Conservation (phyloP, 1,140 invertebrate genomes). For the Heliconius hermathena region DNA sequence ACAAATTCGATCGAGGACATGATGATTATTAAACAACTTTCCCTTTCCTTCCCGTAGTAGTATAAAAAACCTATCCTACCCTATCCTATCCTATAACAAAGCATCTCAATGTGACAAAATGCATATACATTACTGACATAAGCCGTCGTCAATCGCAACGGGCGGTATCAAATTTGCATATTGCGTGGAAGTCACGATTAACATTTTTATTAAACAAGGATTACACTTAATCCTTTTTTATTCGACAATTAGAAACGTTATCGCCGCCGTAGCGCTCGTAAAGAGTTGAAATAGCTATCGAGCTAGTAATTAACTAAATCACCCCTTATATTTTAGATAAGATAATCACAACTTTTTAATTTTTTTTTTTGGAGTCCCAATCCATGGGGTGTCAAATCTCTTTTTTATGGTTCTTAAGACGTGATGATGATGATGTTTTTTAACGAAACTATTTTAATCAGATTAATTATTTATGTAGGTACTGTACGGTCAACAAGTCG, state of each 20-base stretch:
- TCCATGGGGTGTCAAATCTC: constrained; percentile 53
- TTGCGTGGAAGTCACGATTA: constrained; percentile 73
- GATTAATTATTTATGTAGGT: too few relatives aligned
- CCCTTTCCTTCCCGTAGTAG: too few relatives aligned
- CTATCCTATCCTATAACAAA: background rate
- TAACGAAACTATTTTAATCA: background rate
- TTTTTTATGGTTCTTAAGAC: constrained; percentile 24
- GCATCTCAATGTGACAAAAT: constrained; percentile 33
- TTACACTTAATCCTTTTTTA: constrained; percentile 79
- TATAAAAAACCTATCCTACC: too few relatives aligned
- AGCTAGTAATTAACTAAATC: constrained; percentile 74
- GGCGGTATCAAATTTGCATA: constrained; percentile 73
- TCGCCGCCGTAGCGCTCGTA: constrained; percentile 68
- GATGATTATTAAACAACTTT: too few relatives aligned
- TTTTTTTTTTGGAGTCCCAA: constrained; percentile 47
- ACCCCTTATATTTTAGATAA: constrained; percentile 64
- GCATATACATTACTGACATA: constrained; percentile 39
- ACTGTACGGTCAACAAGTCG: too few relatives aligned
- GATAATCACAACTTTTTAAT: constrained; percentile 55
- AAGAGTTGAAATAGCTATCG: constrained; percentile 78
- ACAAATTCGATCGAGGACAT: too few relatives aligned
- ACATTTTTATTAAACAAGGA: constrained; percentile 81
- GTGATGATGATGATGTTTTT: background rate
- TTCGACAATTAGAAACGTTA: constrained; percentile 78
- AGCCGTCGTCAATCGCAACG: constrained; percentile 54